A percentile compares a stretch with the other conserved stretches of the same genome.
phyloP scores from a whole-genome alignment of 2,888 invertebrate species.

The Tuta absoluta region DNA sequence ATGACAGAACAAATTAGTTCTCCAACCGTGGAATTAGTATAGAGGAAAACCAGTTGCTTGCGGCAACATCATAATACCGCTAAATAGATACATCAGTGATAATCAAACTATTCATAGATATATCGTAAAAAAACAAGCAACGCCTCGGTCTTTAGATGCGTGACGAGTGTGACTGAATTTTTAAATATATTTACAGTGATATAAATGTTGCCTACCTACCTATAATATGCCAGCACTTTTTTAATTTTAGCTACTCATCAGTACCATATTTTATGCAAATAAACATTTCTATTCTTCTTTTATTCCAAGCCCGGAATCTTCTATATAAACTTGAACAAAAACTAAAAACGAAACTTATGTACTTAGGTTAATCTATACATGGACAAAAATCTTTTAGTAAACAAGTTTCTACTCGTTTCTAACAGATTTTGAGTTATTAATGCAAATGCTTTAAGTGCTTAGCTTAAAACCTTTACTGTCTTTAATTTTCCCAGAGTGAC shows the following conservation, averaged over 20 bases:
- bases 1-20: conserved; percentile 17
- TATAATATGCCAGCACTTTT: no score
- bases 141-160: background rate
- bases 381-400: no score
- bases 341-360: no score
- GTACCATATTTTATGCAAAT: no score
- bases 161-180: no score
- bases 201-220: no score
- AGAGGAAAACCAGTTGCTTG: conserved; percentile 19
- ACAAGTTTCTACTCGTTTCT: no score
- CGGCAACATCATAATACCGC: background rate
- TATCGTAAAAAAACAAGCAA: background rate
- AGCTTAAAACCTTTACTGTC: background rate
- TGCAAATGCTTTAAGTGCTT: background rate
- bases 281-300: no score
- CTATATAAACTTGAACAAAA: background rate
- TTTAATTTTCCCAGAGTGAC: conserved; percentile 8
- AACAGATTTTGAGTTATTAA: background rate
- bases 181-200: no score
- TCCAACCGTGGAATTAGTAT: background rate
- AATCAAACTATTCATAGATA: background rate
- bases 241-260: no score
- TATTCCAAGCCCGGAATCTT: background rate
- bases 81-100: background rate
- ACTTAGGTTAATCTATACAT: no score